phyloP scores from a whole-genome alignment of 1,140 invertebrate species.

The Heliconius himera region DNA sequence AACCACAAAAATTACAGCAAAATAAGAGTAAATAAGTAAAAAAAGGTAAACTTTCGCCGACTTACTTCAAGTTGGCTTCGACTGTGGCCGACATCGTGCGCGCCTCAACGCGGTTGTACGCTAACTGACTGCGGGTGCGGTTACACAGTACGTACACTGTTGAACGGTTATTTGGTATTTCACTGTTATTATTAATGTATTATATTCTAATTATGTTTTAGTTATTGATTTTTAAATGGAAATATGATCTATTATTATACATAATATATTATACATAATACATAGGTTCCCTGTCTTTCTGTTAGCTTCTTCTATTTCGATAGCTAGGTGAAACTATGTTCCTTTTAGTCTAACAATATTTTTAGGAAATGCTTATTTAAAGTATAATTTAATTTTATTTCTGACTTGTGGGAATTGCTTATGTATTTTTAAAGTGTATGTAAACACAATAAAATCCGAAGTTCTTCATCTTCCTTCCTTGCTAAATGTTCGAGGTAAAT shows the following conservation, averaged over 20 bases:
- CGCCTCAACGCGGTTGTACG: constrained; percentile 40
- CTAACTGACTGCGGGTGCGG: constrained; percentile 35
- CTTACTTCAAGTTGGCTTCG: constrained; percentile 71
- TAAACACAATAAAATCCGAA: no score
- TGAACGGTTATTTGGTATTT: not conserved
- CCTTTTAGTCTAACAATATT: no score
- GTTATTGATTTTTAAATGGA: not conserved
- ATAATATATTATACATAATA: no score
- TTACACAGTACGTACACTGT: not conserved
- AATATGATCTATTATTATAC: not conserved
- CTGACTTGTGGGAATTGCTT: no score
- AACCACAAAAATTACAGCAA: not conserved
- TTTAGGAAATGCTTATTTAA: no score
- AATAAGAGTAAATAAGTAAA: not conserved
- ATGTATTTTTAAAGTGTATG: no score
- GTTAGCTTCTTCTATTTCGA: no score
- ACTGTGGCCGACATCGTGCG: constrained; percentile 63
- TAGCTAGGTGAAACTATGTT: no score
- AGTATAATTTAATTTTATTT: no score
- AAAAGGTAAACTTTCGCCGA: constrained; percentile 60
- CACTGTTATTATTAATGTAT: not conserved
- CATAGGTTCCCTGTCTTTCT: no score
- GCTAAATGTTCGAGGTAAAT: no score
- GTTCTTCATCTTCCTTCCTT: no score
- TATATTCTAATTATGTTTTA: not conserved